Conservation (phyloP, 2,113 vertebrate genomes). For the Dipodomys stephensi region DNA sequence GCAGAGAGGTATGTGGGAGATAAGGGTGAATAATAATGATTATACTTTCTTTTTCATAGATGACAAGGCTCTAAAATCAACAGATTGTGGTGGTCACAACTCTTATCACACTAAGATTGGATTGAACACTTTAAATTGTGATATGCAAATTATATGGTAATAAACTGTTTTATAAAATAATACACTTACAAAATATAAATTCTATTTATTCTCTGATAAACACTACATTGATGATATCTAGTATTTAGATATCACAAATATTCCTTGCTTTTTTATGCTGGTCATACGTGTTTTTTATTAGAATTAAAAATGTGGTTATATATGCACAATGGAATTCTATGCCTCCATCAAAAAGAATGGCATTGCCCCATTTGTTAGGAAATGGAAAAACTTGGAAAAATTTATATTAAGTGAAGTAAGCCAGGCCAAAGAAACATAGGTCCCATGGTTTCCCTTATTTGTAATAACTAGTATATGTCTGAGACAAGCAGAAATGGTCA, state of each 20-base stretch:
- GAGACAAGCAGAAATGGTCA: too few species aligned
- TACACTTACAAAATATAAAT: slow-evolving; percentile 33
- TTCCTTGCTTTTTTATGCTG: slow-evolving; percentile 4
- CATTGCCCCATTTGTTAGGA: too few species aligned
- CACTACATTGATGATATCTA: neutral
- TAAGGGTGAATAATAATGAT: neutral
- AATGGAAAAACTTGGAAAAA: too few species aligned
- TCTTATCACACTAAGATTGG: neutral
- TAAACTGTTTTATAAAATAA: neutral
- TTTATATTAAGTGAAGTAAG: too few species aligned
- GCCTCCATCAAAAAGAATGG: too few species aligned
- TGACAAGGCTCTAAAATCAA: neutral
- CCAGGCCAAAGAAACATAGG: too few species aligned
- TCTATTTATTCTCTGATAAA: neutral
- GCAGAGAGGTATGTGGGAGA: neutral
- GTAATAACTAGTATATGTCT: too few species aligned
- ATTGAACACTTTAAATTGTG: neutral
- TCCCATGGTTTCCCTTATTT: too few species aligned
- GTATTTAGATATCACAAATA: slow-evolving; percentile 34
- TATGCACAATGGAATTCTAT: too few species aligned
- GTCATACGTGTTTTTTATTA: slow-evolving; percentile 2
- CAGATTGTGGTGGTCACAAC: neutral
- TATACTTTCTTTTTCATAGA: neutral
- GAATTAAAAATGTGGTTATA: neutral
- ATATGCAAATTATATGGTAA: neutral